Conservation (phyloP, 2,888 invertebrate species). For the Lucinisca nassula region DNA sequence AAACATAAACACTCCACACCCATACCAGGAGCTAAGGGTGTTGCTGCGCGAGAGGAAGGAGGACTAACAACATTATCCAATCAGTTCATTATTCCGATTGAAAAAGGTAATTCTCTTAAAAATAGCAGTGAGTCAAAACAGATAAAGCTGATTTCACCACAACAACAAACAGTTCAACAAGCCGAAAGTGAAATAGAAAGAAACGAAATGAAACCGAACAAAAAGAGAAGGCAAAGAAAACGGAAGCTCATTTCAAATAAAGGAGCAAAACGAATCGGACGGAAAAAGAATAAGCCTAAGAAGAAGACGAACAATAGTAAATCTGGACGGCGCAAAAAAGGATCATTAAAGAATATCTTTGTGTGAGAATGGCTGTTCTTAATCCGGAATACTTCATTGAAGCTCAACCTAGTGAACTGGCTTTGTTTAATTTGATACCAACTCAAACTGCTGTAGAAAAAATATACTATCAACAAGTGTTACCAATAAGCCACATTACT, state of each 20-base stretch:
- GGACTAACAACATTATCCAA: not conserved
- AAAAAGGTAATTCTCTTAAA: not conserved
- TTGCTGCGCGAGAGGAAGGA: not conserved
- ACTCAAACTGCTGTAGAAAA: slow-evolving; percentile 27
- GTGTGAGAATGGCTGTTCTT: not conserved
- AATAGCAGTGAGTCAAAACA: not conserved
- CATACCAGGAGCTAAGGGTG: not conserved
- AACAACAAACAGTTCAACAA: slow-evolving; percentile 34
- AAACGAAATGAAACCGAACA: not conserved
- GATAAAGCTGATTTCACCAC: slow-evolving; percentile 21
- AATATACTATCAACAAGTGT: slow-evolving; percentile 1
- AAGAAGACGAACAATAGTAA: too few relatives aligned
- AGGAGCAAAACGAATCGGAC: not conserved
- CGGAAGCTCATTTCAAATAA: not conserved
- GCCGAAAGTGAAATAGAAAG: slow-evolving; percentile 9
- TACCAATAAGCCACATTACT: slow-evolving; percentile 3
- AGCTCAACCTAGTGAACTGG: not conserved
- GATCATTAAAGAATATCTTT: not conserved
- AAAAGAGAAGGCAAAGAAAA: not conserved
- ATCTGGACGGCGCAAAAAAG: too few relatives aligned
- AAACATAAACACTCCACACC: not conserved
- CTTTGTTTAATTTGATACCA: not conserved
- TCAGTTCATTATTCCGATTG: not conserved
- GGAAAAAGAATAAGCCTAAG: too few relatives aligned
- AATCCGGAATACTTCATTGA: slow-evolving; percentile 5